Conservation (phyloP, 1,140 invertebrate species). For the Trissolcus basalis region DNA sequence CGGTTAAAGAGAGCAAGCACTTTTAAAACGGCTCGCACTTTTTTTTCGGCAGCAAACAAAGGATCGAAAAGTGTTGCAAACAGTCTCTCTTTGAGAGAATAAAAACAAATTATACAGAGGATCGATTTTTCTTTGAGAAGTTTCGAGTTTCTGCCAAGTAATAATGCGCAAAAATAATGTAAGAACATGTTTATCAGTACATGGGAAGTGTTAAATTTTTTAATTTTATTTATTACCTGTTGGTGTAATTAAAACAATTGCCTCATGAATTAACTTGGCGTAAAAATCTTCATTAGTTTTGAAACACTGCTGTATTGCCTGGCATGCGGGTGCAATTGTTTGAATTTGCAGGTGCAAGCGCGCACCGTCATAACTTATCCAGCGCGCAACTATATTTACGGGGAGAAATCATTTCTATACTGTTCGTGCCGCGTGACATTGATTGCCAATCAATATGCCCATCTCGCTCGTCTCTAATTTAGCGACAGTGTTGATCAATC, state of each 20-base stretch:
- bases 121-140: too few relatives aligned
- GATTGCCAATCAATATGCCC: constrained; percentile 76
- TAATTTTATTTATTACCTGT: too few relatives aligned
- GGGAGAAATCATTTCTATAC: constrained; percentile 62
- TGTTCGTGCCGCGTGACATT: constrained; percentile 68
- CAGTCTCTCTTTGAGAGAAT: constrained; percentile 4
- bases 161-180: too few relatives aligned
- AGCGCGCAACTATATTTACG: constrained; percentile 63
- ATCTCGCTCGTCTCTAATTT: constrained; percentile 75
- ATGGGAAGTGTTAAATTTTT: too few relatives aligned
- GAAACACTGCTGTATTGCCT: constrained; percentile 22
- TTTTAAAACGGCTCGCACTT: constrained; percentile 2
- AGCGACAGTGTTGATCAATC: constrained; percentile 76
- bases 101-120: constrained; percentile 35
- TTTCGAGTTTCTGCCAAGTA: too few relatives aligned
- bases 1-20: constrained; percentile 13
- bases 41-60: constrained; percentile 35
- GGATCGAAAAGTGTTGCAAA: constrained; percentile 18
- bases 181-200: too few relatives aligned
- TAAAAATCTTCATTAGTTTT: constrained; percentile 54
- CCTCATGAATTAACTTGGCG: constrained; percentile 46
- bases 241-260: constrained; percentile 33
- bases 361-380: constrained; percentile 39
- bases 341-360: constrained; percentile 54
- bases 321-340: constrained; percentile 59